These are phyloP conservation scores for Idaea biselata DNA, from an alignment of 2,888 invertebrate species.

Conservation along the genomic window DNA sequence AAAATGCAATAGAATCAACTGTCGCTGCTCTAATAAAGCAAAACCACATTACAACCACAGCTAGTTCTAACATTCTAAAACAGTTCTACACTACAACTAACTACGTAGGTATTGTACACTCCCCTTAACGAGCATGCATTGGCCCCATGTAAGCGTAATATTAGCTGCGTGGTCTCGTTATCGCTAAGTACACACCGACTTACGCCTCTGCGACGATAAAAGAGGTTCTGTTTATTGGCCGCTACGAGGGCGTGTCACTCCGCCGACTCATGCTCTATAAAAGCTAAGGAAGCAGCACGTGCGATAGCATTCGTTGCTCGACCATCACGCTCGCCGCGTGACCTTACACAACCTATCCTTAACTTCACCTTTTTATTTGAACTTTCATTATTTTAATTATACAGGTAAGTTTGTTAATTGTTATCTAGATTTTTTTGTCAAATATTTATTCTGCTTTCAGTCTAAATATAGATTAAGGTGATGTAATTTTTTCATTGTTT, in stretches of 20 bases:
- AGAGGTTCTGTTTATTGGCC: slow-evolving; percentile 58
- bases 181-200: slow-evolving; percentile 44
- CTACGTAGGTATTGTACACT: not conserved
- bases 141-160: slow-evolving; percentile 48
- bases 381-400: slow-evolving; percentile 23
- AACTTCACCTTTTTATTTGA: slow-evolving; percentile 3
- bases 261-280: slow-evolving; percentile 49
- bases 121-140: slow-evolving; percentile 64
- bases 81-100: slow-evolving; percentile 29
- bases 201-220: slow-evolving; percentile 44
- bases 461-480: not conserved
- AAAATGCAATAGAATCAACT: too few relatives aligned
- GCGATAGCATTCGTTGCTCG: slow-evolving; percentile 31
- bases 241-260: slow-evolving; percentile 62
- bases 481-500: not conserved
- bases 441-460: not conserved
- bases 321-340: slow-evolving; percentile 25
- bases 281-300: slow-evolving; percentile 23
- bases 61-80: too few relatives aligned
- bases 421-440: slow-evolving; percentile 5
- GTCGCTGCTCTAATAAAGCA: too few relatives aligned
- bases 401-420: slow-evolving; percentile 7
- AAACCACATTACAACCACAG: too few relatives aligned
- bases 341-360: slow-evolving; percentile 8
- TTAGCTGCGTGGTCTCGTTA: slow-evolving; percentile 60